A percentile compares a stretch with the other conserved stretches of the same genome.
Evolutionary conservation across 1,140 invertebrate species (phyloP).

Genomic region (Formica exsecta): DNA sequence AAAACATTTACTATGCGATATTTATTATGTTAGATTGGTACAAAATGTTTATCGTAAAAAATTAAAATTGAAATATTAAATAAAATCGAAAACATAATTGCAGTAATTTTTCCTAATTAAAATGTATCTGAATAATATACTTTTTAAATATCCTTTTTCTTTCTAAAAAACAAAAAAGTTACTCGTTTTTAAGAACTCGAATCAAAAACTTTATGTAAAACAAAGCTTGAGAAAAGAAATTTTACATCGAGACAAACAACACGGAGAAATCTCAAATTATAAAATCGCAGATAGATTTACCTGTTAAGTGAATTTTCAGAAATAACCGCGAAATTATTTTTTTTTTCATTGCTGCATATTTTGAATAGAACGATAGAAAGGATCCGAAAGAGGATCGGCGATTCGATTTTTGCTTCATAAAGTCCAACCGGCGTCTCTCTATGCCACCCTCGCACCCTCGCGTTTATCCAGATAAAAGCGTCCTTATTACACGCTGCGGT

Average conservation of each 20-base stretch:
- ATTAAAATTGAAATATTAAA: neutral
- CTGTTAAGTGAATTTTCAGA: neutral
- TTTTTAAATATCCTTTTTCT: neutral
- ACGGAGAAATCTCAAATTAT: neutral
- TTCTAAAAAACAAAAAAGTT: neutral
- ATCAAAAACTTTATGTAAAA: neutral
- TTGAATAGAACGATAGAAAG: neutral
- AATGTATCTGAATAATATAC: neutral
- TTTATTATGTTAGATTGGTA: neutral
- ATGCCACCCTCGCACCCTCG: neutral
- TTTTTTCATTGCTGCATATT: neutral
- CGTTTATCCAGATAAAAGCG: conserved; percentile 16
- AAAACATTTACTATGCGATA: neutral
- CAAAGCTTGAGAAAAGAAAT: neutral
- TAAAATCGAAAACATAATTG: neutral
- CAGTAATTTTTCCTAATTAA: neutral
- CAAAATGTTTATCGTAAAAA: neutral
- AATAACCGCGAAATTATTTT: neutral
- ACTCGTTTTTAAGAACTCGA: neutral
- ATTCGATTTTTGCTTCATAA: conserved; percentile 51
- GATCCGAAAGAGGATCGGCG: neutral
- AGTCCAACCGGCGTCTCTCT: conserved; percentile 15
- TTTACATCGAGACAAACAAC: neutral
- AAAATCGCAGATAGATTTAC: conserved; percentile 22
- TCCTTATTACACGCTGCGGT: neutral